These are phyloP conservation scores for Fopius arisanus DNA, from an alignment of 1,140 invertebrate genomes.

Conservation along the genomic window DNA sequence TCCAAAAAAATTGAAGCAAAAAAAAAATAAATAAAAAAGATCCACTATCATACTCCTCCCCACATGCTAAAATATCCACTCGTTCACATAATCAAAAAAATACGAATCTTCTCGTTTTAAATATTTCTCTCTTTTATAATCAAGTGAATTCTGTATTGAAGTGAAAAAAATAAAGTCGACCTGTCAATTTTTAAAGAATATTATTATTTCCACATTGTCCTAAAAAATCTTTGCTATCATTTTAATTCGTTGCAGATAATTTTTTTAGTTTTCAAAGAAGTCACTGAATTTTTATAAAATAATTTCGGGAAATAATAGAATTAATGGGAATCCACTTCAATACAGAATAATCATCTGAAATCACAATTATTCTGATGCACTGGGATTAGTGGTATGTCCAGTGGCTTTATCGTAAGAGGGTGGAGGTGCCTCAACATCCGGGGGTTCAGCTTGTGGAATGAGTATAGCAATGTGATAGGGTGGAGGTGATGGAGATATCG, in stretches of 20 bases:
- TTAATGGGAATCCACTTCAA: too few species aligned
- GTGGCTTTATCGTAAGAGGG: conserved; percentile 73
- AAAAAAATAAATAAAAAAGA: background rate
- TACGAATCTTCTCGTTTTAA: background rate
- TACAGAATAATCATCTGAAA: background rate
- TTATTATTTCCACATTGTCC: too few species aligned
- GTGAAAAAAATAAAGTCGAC: background rate
- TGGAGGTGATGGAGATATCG: conserved; percentile 61
- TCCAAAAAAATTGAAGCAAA: background rate
- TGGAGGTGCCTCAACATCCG: conserved; percentile 68
- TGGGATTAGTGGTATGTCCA: conserved; percentile 16
- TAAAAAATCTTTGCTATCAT: too few species aligned
- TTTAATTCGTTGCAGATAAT: too few species aligned
- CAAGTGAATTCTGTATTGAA: background rate
- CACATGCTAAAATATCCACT: background rate
- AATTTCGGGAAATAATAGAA: too few species aligned
- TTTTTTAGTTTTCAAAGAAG: too few species aligned
- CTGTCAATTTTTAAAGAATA: too few species aligned
- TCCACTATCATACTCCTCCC: background rate
- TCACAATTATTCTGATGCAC: background rate
- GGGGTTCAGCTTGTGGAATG: conserved; percentile 64
- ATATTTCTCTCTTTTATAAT: background rate
- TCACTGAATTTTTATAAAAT: too few species aligned
- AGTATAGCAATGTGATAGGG: conserved; percentile 75
- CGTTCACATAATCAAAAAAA: background rate